phyloP scores from a whole-genome alignment of 2,888 invertebrate genomes.

The Apoda limacodes region DNA sequence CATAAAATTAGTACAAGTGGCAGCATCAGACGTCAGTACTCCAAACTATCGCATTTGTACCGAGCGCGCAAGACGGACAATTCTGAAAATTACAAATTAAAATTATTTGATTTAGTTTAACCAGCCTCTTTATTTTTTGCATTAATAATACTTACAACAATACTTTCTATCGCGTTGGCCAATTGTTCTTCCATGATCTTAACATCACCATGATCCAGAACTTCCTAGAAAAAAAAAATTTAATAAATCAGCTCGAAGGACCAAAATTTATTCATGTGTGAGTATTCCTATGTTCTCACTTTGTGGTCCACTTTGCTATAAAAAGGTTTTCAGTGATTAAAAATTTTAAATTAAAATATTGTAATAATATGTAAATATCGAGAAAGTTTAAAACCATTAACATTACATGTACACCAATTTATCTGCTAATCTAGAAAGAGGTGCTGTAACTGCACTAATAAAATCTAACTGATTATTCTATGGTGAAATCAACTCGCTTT shows the following conservation, averaged over 20 bases:
- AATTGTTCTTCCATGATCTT: constrained; percentile 66
- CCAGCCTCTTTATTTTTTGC: too few relatives aligned
- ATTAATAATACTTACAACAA: constrained; percentile 51
- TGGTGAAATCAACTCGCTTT: too few relatives aligned
- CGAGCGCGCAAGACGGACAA: constrained; percentile 68
- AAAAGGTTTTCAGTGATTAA: too few relatives aligned
- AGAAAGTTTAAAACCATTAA: too few relatives aligned
- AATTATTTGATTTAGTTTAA: constrained; percentile 2
- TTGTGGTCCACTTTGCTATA: too few relatives aligned
- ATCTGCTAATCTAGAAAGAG: too few relatives aligned
- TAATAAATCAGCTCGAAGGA: background rate
- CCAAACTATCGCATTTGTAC: constrained; percentile 68
- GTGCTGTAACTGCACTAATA: too few relatives aligned
- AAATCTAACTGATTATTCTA: too few relatives aligned
- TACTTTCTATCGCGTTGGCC: constrained; percentile 65
- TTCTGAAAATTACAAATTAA: constrained; percentile 38
- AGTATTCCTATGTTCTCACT: too few relatives aligned
- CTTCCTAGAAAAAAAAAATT: constrained; percentile 47
- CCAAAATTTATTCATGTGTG: background rate
- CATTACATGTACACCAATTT: too few relatives aligned
- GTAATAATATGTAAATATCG: too few relatives aligned
- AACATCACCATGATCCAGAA: constrained; percentile 60
- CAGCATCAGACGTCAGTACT: constrained; percentile 58
- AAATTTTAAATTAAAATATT: too few relatives aligned
- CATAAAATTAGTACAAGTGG: constrained; percentile 19